These are phyloP conservation scores for Rhipidura dahli DNA, from an alignment of 2,113 vertebrate genomes.

Conservation along the genomic window DNA sequence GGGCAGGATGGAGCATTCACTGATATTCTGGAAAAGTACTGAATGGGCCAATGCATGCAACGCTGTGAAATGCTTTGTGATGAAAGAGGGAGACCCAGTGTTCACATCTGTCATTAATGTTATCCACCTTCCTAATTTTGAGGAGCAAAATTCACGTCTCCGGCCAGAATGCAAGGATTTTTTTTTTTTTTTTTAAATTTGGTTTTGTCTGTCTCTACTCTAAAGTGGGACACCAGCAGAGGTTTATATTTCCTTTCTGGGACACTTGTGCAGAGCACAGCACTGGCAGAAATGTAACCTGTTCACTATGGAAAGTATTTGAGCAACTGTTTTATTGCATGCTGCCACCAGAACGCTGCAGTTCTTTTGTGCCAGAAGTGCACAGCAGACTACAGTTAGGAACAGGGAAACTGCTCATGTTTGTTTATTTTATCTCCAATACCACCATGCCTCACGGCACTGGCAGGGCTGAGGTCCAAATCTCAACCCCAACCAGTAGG, in stretches of 20 bases:
- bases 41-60: neutral
- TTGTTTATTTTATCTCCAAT: constrained; percentile 55
- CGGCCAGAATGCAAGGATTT: neutral
- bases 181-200: neutral
- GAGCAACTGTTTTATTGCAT: constrained; percentile 37
- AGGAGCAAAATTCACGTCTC: neutral
- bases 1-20: neutral
- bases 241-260: constrained; percentile 51
- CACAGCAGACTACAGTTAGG: constrained; percentile 8
- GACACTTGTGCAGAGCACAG: neutral
- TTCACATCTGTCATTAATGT: neutral
- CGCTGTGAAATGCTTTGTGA: neutral
- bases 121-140: neutral
- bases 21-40: neutral
- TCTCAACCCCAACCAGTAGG: neutral
- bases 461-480: constrained; percentile 11
- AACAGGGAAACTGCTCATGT: constrained; percentile 20
- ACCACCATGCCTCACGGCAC: neutral
- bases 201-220: neutral
- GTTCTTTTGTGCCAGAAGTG: constrained; percentile 16
- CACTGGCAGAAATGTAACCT: constrained; percentile 48
- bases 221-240: neutral
- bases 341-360: constrained; percentile 34
- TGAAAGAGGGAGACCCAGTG: neutral
- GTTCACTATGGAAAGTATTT: constrained; percentile 54